Base-by-base conservation (phyloP, 2,888 invertebrate species). In the Monoplex corrugatus region DNA sequence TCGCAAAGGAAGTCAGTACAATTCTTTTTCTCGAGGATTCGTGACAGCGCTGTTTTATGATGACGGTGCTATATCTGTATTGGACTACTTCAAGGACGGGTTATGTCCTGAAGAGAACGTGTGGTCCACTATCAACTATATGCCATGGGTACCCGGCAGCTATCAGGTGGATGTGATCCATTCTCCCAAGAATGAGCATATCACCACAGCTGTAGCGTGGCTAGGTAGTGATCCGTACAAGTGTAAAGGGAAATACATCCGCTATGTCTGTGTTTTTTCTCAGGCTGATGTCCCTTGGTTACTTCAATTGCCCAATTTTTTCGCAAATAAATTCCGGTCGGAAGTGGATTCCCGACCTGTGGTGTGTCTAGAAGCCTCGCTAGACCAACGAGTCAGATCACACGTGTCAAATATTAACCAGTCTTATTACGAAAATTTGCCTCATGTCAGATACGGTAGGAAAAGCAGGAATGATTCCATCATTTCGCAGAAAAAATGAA, bases 31-130 rank as follows among this genome's bases (percentile, higher is more conserved):
- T 35, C 89, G 95, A 78, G 86, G 90, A 13, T 95, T 95, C 89
- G 94, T 95, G 1, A 86, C 93, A 8, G 95, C 94, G 90, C 75
- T 95, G 32, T 87, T 94, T 19, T 89, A 87, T 1, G 93, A 93
- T 89, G 63, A 85, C 16, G 63, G 93, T 32, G 93, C 93, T 2
- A 89, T 91, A 43, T 91, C 92, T 43, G 92, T 95, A 83, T 84
- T 94, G n/a, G 88, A 91, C 1, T 96, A 95, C 95, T 89, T 94
- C n/a, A 92, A 93, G n/a, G 93, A 94, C 75, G 94, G 94, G 0
- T 93, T 93, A 75, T 93, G 94, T 0, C 94, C 95, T 0, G 96
- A 96, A 87, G 95, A 96, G 92, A 92, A 93, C 78, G 91, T 94
- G 28, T 95, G 95, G 95, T 94, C 95, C 2, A 94, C 95, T 0